phyloP scores from a whole-genome alignment of 2,797 vertebrate species.

The Cynopterus sphinx region DNA sequence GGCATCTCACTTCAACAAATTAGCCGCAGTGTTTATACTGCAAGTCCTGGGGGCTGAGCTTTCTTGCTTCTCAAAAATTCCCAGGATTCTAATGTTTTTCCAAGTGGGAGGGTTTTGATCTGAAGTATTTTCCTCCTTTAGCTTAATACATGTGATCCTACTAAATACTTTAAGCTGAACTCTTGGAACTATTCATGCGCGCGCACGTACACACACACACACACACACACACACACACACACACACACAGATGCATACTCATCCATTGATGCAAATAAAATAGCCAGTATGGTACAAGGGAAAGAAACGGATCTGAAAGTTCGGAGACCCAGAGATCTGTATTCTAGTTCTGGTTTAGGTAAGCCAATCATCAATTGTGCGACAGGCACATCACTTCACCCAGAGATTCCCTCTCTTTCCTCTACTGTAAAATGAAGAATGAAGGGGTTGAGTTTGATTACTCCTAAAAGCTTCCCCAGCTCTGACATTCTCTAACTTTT shows the following conservation, averaged over 20 bases:
- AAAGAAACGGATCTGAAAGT: not conserved
- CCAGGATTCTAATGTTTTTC: conserved; percentile 78
- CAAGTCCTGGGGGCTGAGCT: conserved; percentile 44
- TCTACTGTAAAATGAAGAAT: not conserved
- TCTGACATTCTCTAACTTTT: not conserved
- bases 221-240: not conserved
- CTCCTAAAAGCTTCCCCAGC: not conserved
- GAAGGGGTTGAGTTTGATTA: not conserved
- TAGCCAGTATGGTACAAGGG: not conserved
- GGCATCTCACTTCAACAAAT: conserved; percentile 79
- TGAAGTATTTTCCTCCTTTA: conserved; percentile 50
- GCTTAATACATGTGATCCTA: conserved; percentile 8
- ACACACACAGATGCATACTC: no score
- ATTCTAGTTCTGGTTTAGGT: not conserved
- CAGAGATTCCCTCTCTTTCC: not conserved
- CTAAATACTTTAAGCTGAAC: conserved; percentile 4
- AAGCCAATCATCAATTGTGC: not conserved
- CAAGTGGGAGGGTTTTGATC: conserved; percentile 54
- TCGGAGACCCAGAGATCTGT: not conserved
- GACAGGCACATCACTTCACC: not conserved
- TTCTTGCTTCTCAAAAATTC: conserved; percentile 71
- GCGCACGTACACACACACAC: not conserved
- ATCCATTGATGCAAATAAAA: not conserved
- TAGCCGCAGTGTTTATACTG: conserved; percentile 78
- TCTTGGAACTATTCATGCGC: not conserved